phyloP scores from a whole-genome alignment of 2,113 vertebrate genomes.

The Strigops habroptila region DNA sequence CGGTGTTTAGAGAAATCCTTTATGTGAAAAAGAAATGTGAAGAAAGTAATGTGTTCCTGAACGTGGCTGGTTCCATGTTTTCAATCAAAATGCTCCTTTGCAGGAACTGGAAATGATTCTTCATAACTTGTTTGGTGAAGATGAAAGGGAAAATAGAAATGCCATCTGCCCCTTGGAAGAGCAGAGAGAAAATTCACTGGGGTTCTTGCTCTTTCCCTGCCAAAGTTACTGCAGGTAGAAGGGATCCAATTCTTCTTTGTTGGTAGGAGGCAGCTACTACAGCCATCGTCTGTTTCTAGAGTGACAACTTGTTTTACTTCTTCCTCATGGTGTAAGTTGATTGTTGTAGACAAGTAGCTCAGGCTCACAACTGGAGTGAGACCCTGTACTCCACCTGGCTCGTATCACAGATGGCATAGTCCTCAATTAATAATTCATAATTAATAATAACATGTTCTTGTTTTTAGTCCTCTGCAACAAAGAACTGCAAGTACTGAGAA shows the following conservation, averaged over 20 bases:
- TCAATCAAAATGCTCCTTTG: background rate
- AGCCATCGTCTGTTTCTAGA: background rate
- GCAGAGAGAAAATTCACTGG: background rate
- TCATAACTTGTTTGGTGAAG: background rate
- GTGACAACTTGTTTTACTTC: background rate
- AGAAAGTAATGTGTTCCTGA: background rate
- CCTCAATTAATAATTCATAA: background rate
- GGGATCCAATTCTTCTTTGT: background rate
- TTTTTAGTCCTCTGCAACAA: background rate
- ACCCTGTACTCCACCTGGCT: background rate
- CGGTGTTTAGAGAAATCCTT: background rate
- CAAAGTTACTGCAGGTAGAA: background rate
- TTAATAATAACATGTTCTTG: background rate
- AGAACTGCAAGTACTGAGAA: background rate
- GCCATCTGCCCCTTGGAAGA: background rate
- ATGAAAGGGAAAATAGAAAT: background rate
- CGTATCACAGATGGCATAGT: background rate
- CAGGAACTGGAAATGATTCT: background rate
- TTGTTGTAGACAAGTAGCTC: background rate
- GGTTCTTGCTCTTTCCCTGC: background rate
- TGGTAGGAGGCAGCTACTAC: background rate
- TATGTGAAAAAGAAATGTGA: background rate
- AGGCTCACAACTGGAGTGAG: background rate
- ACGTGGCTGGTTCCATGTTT: background rate
- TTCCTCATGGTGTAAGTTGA: background rate